Base-by-base conservation (phyloP, 2,888 invertebrate species). In the Steinernema carpocapsae region DNA sequence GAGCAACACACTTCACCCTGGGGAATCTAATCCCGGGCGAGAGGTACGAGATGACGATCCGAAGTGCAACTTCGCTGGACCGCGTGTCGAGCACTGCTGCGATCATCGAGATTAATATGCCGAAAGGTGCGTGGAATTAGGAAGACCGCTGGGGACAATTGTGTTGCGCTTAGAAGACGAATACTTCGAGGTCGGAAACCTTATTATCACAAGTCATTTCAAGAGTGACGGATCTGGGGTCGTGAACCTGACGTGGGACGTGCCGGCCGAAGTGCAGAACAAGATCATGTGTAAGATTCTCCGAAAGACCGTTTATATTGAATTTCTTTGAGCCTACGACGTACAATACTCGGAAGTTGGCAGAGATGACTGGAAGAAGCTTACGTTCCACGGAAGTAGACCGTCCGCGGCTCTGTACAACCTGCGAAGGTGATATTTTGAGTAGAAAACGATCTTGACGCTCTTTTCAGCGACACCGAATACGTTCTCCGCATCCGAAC, bases 161-260 rank as follows among this genome's bases (percentile, higher is more conserved):
- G 10, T 37, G 37, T 37, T 3, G 3, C 37, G 10, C 1, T 72
- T 14, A 84, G 84, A 83, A 51, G 78, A 82, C 37, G 84, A 85
- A 52, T 84, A 79, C 76, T 84, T 85, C 51, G 86, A 86, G 76
- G 85, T 86, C 19, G 86, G 85, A 37, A 87, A 86, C 76, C 76
- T 86, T 19, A 83, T 86, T 71, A 83, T 86, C 64, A 81, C 81
- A 51, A 83, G 83, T 24, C 80, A 83, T 52, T 86, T 86, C 76
- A 79, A 76, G 56, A 73, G 74, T 24, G 77, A 79, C 42, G 80
- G 83, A 6, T 76, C 76, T 12, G 86, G 86, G 10, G 78, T 76
- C 48, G 86, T 87, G 19, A 87, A 86, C 74, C 77, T 86, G 19
- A 84, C 84, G 7, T 86, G 86, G 86, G 82, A 85, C 72, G 83